A percentile compares a stretch with the other conserved stretches of the same genome.
Evolutionary conservation across 2,888 invertebrate species (phyloP).

Genomic region (Cosmorhoe ocellata): DNA sequence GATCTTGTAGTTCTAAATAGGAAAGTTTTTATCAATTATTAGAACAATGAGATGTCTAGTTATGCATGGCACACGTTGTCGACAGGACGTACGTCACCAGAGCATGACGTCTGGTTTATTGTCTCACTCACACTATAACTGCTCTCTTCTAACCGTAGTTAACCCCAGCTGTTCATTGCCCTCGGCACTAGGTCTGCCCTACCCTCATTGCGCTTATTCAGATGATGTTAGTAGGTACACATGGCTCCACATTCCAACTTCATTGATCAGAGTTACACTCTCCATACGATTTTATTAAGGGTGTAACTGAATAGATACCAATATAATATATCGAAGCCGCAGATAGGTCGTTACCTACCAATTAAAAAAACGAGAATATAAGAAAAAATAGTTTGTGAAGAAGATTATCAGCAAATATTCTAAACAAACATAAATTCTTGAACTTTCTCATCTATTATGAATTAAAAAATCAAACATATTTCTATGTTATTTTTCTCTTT

Average conservation of each 20-base stretch:
- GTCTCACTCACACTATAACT: slow-evolving; percentile 48
- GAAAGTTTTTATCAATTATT: slow-evolving; percentile 40
- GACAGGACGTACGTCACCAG: slow-evolving; percentile 65
- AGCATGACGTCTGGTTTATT: slow-evolving; percentile 62
- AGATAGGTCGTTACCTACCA: too few relatives aligned
- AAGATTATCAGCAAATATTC: too few relatives aligned
- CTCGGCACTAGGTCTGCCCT: slow-evolving; percentile 47
- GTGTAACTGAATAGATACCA: too few relatives aligned
- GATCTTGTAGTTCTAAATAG: too few relatives aligned
- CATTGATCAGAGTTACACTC: slow-evolving; percentile 15
- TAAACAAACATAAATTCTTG: too few relatives aligned
- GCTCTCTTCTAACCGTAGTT: slow-evolving; percentile 44
- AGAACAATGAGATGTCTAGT: slow-evolving; percentile 47
- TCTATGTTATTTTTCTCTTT: too few relatives aligned
- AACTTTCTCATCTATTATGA: too few relatives aligned
- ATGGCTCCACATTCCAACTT: slow-evolving; percentile 26
- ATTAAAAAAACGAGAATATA: too few relatives aligned
- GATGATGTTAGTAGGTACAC: slow-evolving; percentile 36
- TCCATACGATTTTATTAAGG: too few relatives aligned
- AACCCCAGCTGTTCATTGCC: slow-evolving; percentile 56
- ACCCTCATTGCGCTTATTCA: slow-evolving; percentile 54
- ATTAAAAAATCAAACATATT: too few relatives aligned
- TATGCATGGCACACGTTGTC: slow-evolving; percentile 48
- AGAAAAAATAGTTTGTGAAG: too few relatives aligned
- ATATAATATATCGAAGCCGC: too few relatives aligned